phyloP scores from a whole-genome alignment of 2,113 vertebrate genomes.

The Strix uralensis region DNA sequence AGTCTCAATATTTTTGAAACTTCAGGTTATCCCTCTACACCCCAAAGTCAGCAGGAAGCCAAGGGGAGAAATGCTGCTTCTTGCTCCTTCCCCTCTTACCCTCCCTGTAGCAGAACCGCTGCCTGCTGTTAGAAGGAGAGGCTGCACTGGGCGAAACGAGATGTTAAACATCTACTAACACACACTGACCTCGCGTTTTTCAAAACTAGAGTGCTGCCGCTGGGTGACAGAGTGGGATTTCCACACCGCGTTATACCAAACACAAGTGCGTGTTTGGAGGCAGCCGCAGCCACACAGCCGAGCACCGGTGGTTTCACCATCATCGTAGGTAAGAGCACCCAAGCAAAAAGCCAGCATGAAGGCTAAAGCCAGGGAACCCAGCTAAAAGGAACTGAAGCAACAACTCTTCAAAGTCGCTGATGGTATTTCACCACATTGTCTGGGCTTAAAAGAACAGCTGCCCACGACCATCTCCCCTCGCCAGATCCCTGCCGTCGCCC shows the following conservation, averaged over 20 bases:
- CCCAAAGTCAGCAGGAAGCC: background rate
- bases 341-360: background rate
- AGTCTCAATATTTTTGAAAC: background rate
- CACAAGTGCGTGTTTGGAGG: accelerated
- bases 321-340: background rate
- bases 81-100: background rate
- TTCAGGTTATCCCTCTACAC: background rate
- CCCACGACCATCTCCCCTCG: accelerated
- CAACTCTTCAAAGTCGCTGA: background rate
- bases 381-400: background rate
- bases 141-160: background rate
- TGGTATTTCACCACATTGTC: background rate
- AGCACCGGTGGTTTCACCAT: background rate
- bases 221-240: background rate
- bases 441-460: background rate
- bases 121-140: background rate
- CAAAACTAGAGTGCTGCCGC: background rate
- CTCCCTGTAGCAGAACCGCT: background rate
- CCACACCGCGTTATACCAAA: accelerated
- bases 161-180: background rate
- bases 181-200: accelerated
- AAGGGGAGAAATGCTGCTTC: background rate
- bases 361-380: background rate
- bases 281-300: accelerated
- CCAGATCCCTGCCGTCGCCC: accelerated